A percentile compares a stretch with the other conserved stretches of the same genome.
Evolutionary conservation across 2,113 vertebrate genomes (phyloP).

Genomic region (Hippocampus mohnikei): DNA sequence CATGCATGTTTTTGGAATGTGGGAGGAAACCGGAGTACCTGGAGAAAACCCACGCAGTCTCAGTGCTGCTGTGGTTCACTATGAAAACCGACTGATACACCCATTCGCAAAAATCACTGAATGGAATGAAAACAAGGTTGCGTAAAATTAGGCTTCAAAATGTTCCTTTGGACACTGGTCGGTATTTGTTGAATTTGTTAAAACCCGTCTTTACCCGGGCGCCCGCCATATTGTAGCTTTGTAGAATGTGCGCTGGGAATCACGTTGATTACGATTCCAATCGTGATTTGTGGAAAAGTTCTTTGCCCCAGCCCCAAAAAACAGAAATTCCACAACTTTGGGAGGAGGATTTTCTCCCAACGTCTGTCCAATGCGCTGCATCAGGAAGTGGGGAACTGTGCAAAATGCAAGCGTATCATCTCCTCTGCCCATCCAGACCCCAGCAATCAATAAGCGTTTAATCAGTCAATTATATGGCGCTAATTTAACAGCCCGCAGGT

Average conservation of each 20-base stretch:
- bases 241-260: background rate
- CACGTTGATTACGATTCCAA: background rate
- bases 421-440: constrained; percentile 58
- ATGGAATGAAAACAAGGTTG: no score
- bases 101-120: no score
- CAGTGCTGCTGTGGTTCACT: no score
- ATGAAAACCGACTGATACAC: no score
- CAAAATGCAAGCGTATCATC: constrained; percentile 59
- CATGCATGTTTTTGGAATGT: no score
- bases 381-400: constrained; percentile 33
- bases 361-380: constrained; percentile 13
- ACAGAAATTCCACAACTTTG: background rate
- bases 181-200: background rate
- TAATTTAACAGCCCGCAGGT: constrained; percentile 73
- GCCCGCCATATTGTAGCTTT: background rate
- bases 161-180: background rate
- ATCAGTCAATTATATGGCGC: constrained; percentile 74
- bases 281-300: constrained; percentile 19
- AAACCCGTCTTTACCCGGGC: background rate
- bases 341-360: background rate
- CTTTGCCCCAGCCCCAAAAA: constrained; percentile 6
- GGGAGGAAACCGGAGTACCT: no score
- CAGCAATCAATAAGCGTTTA: constrained; percentile 76
- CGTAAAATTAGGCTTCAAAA: background rate
- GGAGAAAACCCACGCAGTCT: no score